Base-by-base conservation (phyloP, 1,140 invertebrate genomes). In the Cotesia glomerata region DNA sequence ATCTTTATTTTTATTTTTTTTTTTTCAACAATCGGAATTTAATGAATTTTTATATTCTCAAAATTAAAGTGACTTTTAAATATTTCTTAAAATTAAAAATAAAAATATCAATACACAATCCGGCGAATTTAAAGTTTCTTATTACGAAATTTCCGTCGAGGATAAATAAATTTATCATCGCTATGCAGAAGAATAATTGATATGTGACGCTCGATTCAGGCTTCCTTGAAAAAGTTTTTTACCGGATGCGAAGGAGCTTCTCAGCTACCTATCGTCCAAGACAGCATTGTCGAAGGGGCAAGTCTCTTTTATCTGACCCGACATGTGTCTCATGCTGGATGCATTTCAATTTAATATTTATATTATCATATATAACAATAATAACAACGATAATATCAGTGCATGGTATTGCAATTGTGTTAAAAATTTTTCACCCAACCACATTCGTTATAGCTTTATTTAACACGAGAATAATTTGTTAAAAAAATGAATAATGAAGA, bases 251-350 rank as follows among this genome's bases (percentile, higher is more conserved):
- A 75, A 77, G 77, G 75, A 70, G 78, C 77, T 74, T 71, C 79
- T 78, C 80, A 77, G 39, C 39, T 35, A 56, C 52, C 34, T 11
- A 64, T 36, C 65, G 69, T 54, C n/a, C n/a, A 51, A 79, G 78
- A 78, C 79, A 62, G 78, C 76, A 83, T 85, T 85, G 82, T 85
- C 80, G 83, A 3, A 71, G 68, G 75, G 67, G 71, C 70, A 78
- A 76, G 71, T 75, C 71, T 81, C 83, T 85, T 85, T 85, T 77
- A 85, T 85, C 81, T 81, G 64, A 75, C 78, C 83, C 84, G 83
- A 82, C 81, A 80, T 79, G 11, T 45, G 81, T 83, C 76, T 79
- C 82, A 82, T 84, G 82, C 78, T 77, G 78, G 75, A 80, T 80
- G 82, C 82, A 83, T 83, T 82, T 79, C 74, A 82, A 83, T 82